Evolutionary conservation across 1,140 invertebrate genomes (phyloP).

Genomic region (Drosophila ananassae): DNA sequence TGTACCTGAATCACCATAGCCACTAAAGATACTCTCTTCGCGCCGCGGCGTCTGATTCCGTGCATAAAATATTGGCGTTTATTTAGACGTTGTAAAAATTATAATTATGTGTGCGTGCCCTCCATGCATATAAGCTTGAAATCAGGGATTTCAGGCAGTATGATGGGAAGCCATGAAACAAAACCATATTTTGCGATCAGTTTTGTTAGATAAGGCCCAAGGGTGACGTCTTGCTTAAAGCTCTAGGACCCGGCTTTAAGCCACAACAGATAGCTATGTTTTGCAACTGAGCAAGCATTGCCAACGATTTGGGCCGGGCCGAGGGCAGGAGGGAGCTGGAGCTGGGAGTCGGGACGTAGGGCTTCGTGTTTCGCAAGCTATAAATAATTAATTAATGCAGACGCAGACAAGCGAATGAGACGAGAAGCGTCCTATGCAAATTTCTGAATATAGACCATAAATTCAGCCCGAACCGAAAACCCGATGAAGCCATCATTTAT

Average conservation of each 20-base stretch:
- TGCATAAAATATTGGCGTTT: conserved; percentile 76
- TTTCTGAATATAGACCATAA: conserved; percentile 80
- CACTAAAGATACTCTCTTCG: not conserved
- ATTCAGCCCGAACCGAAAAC: conserved; percentile 51
- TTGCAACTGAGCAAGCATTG: conserved; percentile 62
- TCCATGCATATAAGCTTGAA: conserved; percentile 48
- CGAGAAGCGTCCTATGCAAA: conserved; percentile 64
- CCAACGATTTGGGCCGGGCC: not conserved
- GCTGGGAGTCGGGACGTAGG: conserved; percentile 16
- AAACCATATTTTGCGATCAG: conserved; percentile 76
- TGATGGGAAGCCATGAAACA: conserved; percentile 18
- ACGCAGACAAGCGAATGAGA: conserved; percentile 50
- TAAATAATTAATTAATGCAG: conserved; percentile 81
- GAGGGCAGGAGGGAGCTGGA: not conserved
- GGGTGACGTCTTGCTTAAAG: conserved; percentile 43
- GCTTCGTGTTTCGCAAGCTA: conserved; percentile 68
- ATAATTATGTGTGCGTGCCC: conserved; percentile 77
- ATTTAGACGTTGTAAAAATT: conserved; percentile 82
- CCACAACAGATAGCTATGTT: conserved; percentile 39
- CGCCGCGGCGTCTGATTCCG: conserved; percentile 38
- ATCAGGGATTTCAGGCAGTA: conserved; percentile 10
- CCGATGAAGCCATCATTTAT: conserved; percentile 69
- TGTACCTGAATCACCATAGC: conserved; percentile 9
- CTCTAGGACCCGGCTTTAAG: conserved; percentile 24
- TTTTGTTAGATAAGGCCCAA: conserved; percentile 65